Evolutionary conservation across 2,888 invertebrate genomes (phyloP), one percentile per base, ranked within the genome.

Genomic region (Julus scandinavius): DNA sequence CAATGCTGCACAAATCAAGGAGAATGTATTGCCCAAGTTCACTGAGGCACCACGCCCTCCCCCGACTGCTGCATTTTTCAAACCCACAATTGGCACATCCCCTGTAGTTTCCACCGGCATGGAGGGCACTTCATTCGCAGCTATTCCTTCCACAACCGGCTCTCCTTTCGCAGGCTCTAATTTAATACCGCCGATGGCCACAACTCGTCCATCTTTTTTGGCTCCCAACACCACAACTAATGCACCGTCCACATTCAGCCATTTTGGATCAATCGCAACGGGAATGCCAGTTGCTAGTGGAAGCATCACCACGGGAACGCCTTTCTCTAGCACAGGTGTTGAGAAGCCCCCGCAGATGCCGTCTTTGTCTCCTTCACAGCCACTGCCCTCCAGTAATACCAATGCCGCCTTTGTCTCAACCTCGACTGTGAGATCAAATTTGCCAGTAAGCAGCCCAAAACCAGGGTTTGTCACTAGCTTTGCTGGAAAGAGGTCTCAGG

Each of bases 221-320:
- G 40, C 45, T 38, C 84, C 84, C 2, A 38, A 2, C 45, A 40
- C 84, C 15, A 41, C 84, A 38, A 1, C 13, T 38, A 13, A 13
- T 38, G 9, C 38, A 84, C 0, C 84, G 2, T 17, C n/a, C 15
- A 6, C 84, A 38, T 40, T 84, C 9, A 11, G 17, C 17, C 38
- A 15, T 3, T 40, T 84, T 15, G 84, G 40, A 13, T 84, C 84
- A 5, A 84, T 38, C 45, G 40, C 84, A 17, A 13, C 84, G 38
- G 84, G 84, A 38, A 84, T 38, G 11, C 84, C 40, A n/a, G 1
- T 29, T 41, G 54, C 54, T 50, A 54, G 40, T 13, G 83, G 88
- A 88, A 88, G 88, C 50, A 88, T 88, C 17, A 88, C 38, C n/a
- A 84, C 88, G 9, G 88, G 88, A 1, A 88, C 50, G 11, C 38